These are phyloP conservation scores for Micronycteris hirsuta DNA, from an alignment of 2,113 vertebrate species.

Conservation along the genomic window DNA sequence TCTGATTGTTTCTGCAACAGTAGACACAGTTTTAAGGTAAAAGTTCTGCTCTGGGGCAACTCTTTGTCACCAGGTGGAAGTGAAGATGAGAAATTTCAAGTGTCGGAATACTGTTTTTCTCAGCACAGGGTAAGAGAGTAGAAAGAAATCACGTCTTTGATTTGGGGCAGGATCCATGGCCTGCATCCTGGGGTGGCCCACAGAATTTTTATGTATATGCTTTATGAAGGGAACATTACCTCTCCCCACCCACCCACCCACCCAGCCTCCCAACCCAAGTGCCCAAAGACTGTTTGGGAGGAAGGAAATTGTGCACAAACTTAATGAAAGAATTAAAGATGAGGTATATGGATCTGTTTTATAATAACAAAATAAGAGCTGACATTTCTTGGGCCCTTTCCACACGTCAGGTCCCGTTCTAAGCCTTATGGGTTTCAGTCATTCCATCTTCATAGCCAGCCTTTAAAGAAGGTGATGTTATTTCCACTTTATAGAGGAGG, in stretches of 20 bases:
- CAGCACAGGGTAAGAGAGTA: background rate
- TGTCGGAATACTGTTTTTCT: background rate
- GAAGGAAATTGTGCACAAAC: background rate
- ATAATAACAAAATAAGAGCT: background rate
- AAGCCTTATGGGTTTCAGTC: background rate
- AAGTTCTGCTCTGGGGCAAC: background rate
- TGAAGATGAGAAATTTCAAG: background rate
- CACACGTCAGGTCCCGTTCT: background rate
- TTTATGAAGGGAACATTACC: background rate
- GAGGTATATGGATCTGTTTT: background rate
- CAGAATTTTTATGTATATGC: background rate
- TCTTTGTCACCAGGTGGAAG: background rate
- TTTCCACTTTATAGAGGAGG: background rate
- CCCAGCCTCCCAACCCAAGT: background rate
- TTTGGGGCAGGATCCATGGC: accelerated
- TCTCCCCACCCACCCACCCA: too few species aligned
- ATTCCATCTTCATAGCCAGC: background rate
- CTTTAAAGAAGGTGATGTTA: background rate
- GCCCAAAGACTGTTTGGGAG: background rate
- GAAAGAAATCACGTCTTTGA: background rate
- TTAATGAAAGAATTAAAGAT: constrained; percentile 41
- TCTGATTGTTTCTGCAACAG: background rate
- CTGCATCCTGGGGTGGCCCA: background rate
- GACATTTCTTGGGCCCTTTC: background rate
- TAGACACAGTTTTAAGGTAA: background rate